Evolutionary conservation across 2,888 invertebrate species (phyloP).

Genomic region (Hypomecis punctinalis): DNA sequence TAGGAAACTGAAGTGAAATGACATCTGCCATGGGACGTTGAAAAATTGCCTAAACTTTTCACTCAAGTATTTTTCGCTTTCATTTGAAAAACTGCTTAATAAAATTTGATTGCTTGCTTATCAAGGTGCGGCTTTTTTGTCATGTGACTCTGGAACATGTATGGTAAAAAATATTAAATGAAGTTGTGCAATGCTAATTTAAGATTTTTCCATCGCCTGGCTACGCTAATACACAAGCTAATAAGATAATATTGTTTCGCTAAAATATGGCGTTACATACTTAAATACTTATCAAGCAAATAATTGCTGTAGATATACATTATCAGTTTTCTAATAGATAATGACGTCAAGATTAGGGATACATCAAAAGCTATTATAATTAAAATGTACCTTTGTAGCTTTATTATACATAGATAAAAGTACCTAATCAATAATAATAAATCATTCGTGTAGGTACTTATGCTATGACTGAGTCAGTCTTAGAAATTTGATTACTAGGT

Average conservation of each 20-base stretch:
- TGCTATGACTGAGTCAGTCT: neutral
- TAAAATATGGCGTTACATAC: constrained; percentile 32
- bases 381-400: neutral
- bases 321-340: constrained; percentile 18
- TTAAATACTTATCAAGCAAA: constrained; percentile 10
- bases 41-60: neutral
- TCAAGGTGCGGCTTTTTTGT: too few relatives aligned
- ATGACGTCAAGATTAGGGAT: neutral
- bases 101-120: neutral
- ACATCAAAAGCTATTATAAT: neutral
- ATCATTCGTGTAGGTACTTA: neutral
- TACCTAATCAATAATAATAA: neutral
- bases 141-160: neutral
- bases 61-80: too few relatives aligned
- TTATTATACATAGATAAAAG: neutral
- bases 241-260: constrained; percentile 22
- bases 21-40: neutral
- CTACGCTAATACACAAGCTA: constrained; percentile 23
- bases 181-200: constrained; percentile 6
- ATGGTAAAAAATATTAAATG: constrained; percentile 3
- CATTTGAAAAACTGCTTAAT: too few relatives aligned
- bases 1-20: neutral
- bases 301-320: neutral
- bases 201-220: constrained; percentile 1
- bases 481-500: neutral